Percentiles rank a stretch among this genome's conserved stretches.
Evolutionary conservation across 2,888 invertebrate species (phyloP).

Genomic region (Allolobophora icterica): DNA sequence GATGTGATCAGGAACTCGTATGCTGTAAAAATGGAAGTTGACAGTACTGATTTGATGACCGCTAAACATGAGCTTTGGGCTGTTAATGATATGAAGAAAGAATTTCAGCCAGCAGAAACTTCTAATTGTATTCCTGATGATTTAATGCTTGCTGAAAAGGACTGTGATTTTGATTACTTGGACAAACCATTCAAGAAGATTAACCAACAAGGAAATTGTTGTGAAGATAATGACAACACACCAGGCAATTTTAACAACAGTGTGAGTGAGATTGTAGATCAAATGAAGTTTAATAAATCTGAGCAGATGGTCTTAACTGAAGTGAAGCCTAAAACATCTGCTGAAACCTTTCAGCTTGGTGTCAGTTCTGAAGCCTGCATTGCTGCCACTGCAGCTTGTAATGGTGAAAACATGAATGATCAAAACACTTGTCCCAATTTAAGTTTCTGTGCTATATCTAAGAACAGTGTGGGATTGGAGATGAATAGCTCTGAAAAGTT

Average conservation of each 20-base stretch:
- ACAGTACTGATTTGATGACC: background rate
- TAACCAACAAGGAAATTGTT: background rate
- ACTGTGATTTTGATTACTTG: background rate
- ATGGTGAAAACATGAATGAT: background rate
- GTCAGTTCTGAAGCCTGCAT: background rate
- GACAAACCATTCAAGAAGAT: background rate
- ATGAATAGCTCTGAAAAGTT: background rate
- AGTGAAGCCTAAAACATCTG: background rate
- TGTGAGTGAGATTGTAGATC: background rate
- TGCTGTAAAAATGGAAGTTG: background rate
- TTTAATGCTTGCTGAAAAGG: background rate
- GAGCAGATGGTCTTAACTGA: background rate
- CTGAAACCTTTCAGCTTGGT: background rate
- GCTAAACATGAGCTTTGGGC: background rate
- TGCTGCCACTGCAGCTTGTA: background rate
- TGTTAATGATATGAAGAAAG: background rate
- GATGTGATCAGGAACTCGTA: background rate
- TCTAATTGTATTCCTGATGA: background rate
- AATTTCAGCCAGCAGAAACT: background rate
- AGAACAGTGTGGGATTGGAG: background rate
- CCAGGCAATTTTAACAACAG: background rate
- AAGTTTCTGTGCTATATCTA: background rate
- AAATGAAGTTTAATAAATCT: background rate
- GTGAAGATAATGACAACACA: background rate
- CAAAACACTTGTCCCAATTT: background rate